Evolutionary conservation across 1,140 invertebrate genomes (phyloP).

Genomic region (Hermatobates lingyangjiaoensis): DNA sequence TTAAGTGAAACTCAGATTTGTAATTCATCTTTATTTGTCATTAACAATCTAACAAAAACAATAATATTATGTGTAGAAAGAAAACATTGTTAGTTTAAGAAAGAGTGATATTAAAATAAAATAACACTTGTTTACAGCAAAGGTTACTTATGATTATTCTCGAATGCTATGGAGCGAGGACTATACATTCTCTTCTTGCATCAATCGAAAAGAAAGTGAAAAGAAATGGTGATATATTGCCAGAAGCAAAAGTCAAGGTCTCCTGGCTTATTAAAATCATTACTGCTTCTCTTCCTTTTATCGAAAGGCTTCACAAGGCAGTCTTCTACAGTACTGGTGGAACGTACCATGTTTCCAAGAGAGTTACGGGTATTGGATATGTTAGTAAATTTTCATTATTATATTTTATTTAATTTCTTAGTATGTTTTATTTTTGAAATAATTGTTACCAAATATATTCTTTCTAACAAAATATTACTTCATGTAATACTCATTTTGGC

Average conservation of each 20-base stretch:
- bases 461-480: too few relatives aligned
- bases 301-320: constrained; percentile 3
- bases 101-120: too few relatives aligned
- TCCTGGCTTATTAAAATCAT: not conserved
- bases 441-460: too few relatives aligned
- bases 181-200: not conserved
- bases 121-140: not conserved
- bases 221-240: not conserved
- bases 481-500: too few relatives aligned
- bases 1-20: too few relatives aligned
- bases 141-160: constrained; percentile 1
- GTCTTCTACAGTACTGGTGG: constrained; percentile 4
- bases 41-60: too few relatives aligned
- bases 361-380: constrained; percentile 3
- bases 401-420: too few relatives aligned
- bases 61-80: too few relatives aligned
- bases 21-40: too few relatives aligned
- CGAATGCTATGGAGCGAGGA: not conserved
- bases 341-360: constrained; percentile 3
- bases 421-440: too few relatives aligned
- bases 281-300: not conserved
- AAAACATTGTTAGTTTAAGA: too few relatives aligned
- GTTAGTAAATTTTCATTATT: constrained; percentile 2
- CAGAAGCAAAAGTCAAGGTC: not conserved
- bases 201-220: not conserved